Conservation (phyloP, 1,140 invertebrate genomes). For the Arctopsyche grandis region DNA sequence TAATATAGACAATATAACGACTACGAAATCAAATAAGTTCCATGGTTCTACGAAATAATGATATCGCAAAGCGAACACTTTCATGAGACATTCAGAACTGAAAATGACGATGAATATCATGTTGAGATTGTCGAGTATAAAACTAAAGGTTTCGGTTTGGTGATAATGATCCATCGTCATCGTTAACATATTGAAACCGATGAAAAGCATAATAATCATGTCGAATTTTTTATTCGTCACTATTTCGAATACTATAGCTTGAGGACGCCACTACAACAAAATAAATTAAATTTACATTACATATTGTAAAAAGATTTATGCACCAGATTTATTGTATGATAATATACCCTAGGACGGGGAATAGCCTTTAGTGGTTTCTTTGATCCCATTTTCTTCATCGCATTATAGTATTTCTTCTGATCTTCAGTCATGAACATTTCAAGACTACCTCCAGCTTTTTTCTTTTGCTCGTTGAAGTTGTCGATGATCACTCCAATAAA, state of each 20-base stretch:
- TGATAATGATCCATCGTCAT: slow-evolving; percentile 98
- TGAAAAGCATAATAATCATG: slow-evolving; percentile 99
- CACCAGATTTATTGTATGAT: background rate
- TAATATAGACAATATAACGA: slow-evolving; percentile 98
- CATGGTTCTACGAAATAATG: slow-evolving; percentile 99
- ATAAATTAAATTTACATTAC: slow-evolving; percentile 48
- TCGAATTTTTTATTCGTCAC: slow-evolving; percentile 99
- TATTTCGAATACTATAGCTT: slow-evolving; percentile 96
- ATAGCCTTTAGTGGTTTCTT: slow-evolving; percentile 98
- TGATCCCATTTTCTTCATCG: slow-evolving; percentile 99
- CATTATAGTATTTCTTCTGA: slow-evolving; percentile 99
- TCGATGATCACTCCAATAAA: slow-evolving; percentile 99
- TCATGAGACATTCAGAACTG: slow-evolving; percentile 96
- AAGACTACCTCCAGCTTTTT: slow-evolving; percentile 96
- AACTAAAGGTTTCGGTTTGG: slow-evolving; percentile 83
- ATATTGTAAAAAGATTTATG: background rate
- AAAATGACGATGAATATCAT: slow-evolving; percentile 99
- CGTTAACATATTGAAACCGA: slow-evolving; percentile 97
- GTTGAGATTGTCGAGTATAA: slow-evolving; percentile 90
- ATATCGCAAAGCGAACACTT: slow-evolving; percentile 95
- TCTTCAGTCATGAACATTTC: slow-evolving; percentile 99
- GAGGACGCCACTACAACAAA: slow-evolving; percentile 88
- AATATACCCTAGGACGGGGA: slow-evolving; percentile 94
- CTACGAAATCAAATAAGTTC: slow-evolving; percentile 99
- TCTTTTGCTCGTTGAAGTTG: slow-evolving; percentile 99